Evolutionary conservation across 2,888 invertebrate genomes (phyloP), one percentile per base, ranked within the genome.

Genomic region (Cryptus armator): DNA sequence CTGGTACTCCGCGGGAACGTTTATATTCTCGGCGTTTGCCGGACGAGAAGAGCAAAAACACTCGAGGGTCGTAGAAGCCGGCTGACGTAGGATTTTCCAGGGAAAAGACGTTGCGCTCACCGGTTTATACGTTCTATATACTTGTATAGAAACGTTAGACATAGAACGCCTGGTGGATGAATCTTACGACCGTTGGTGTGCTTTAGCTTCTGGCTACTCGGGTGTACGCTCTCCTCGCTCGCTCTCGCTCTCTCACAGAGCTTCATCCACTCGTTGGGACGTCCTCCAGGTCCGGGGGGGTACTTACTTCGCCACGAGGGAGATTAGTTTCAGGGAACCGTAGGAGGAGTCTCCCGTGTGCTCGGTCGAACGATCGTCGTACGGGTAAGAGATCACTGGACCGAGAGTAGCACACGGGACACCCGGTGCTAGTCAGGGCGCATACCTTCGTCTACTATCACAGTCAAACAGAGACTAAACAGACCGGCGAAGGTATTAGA

Each of bases 71-170:
- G 74, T 84, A 84, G 85, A 77, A 62, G 84, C 79, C 70, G 75
- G 84, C 81, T 81, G 82, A 68, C 85, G 79, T 81, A 86, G 86
- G 86, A 82, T 90, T 87, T 74, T 71, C 86, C 70, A 85, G 80
- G 84, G 83, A 84, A 86, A 89, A 86, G 84, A 85, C 83, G 83
- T 71, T 67, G 83, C 81, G n/a, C 24, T 51, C 14, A 3, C 37
- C 14, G n/a, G 37, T n/a, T 37, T 64, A 29, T 51, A n/a, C 29
- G 48, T 14, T 37, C 37, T 37, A 29, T 51, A 32, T 32, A 48
- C 29, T 9, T 56, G 19, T 51, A n/a, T 29, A n/a, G 24, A 51
- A 10, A 32, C 67, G 59, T 32, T 37, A 32, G 6, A 64, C 32
- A 44, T n/a, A 43, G 79, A 72, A 62, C 51, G 44, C 44, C 12